Evolutionary conservation across 2,797 vertebrate species (phyloP), one percentile per base, ranked within the genome.

Genomic region (Cyclura pinguis): DNA sequence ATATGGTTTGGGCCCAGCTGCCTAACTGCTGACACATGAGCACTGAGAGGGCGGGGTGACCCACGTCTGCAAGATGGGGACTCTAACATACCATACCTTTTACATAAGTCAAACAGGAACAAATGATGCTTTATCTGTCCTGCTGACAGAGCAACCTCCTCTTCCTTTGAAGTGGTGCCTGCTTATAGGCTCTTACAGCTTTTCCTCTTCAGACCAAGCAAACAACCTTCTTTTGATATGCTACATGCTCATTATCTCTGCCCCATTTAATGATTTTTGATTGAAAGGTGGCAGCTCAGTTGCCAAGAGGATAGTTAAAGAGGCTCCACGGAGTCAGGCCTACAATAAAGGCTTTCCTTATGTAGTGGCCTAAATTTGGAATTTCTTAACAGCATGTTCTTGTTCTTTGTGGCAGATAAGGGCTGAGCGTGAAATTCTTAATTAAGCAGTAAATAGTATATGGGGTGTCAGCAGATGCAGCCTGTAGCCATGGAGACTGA

Each of bases 401-500:
- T 98, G 98, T 98, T 97, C 97, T 97, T 96, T 93, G 95, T 96
- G 95, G 96, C 97, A 97, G 97, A 97, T 97, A 98, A 97, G 97
- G 97, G 94, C 96, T 97, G 96, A 98, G 98, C 97, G 96, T 98
- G 97, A 98, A 98, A 98, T 98, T 97, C 97, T 98, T 97, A 98
- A 98, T 98, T 98, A 98, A 97, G 97, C 98, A 98, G 97, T 98
- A 98, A 98, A 98, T 97, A 97, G 96, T 96, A 97, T 97, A 96
- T 96, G 95, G 97, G 97, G 97, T 98, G 97, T 98, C 97, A 98
- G 97, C 98, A 98, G 98, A 98, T 98, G 98, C 97, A 97, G 97
- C 97, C 97, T 92, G 97, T 97, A 97, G 97, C 94, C 97, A 97
- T 98, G 97, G 97, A 96, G 97, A 98, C 97, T 0, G 92, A 97